Conservation (phyloP, 2,797 vertebrate genomes). For the Synaphobranchus kaupii region DNA sequence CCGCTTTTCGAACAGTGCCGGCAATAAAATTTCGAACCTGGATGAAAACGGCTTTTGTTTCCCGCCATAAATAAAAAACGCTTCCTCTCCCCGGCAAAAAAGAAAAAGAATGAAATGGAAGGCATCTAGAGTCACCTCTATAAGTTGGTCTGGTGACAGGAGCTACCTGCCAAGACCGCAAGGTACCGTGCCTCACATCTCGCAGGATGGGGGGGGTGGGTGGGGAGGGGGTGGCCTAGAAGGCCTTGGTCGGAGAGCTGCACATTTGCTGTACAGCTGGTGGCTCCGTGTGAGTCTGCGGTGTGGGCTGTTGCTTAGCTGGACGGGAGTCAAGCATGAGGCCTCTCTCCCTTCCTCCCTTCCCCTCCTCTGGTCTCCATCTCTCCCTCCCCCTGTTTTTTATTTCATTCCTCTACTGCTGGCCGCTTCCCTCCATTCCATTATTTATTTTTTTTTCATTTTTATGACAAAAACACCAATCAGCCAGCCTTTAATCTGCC, state of each 20-base stretch:
- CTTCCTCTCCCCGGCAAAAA: not conserved
- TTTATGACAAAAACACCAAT: constrained; percentile 83
- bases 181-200: constrained; percentile 79
- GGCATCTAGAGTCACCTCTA: constrained; percentile 88
- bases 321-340: constrained; percentile 89
- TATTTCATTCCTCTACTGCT: constrained; percentile 3
- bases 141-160: constrained; percentile 92
- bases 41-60: not conserved
- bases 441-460: not conserved
- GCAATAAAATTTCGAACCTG: not conserved
- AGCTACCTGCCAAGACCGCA: constrained; percentile 90
- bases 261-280: constrained; percentile 99
- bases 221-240: constrained; percentile 88
- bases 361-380: constrained; percentile 76
- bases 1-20: not conserved
- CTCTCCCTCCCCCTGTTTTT: constrained; percentile 55
- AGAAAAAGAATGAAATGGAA: not conserved
- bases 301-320: constrained; percentile 94
- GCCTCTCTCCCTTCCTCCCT: constrained; percentile 73
- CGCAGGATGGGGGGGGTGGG: constrained; percentile 86
- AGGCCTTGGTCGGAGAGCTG: constrained; percentile 85
- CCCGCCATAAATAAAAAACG: not conserved
- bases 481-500: constrained; percentile 87
- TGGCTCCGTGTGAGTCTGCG: constrained; percentile 98
- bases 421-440: not conserved